Evolutionary conservation across 2,113 vertebrate genomes (phyloP).

Genomic region (Megalops atlanticus): DNA sequence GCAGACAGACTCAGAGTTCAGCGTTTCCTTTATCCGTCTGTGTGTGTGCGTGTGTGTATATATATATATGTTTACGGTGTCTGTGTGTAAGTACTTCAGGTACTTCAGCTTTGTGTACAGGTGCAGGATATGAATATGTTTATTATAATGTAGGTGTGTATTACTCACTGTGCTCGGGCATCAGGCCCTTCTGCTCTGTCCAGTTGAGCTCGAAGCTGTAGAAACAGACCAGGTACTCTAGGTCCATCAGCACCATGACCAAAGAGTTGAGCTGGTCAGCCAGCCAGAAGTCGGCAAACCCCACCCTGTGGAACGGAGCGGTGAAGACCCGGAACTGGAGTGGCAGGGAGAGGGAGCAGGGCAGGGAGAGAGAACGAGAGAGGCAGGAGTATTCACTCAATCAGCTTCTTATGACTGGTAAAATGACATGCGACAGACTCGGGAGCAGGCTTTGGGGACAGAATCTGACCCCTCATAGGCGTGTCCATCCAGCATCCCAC

Average conservation of each 20-base stretch:
- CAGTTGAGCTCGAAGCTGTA: constrained; percentile 95
- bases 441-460: no score
- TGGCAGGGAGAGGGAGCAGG: no score
- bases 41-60: no score
- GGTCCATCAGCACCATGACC: constrained; percentile 89
- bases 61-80: not conserved
- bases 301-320: constrained; percentile 95
- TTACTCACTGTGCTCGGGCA: constrained; percentile 57
- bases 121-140: no score
- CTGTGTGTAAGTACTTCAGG: not conserved
- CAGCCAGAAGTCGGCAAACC: constrained; percentile 99
- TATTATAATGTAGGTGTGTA: constrained; percentile 1
- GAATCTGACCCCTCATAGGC: no score
- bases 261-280: constrained; percentile 98
- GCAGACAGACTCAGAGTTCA: no score
- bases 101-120: not conserved
- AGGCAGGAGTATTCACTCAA: no score
- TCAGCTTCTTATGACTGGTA: no score
- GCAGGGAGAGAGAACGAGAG: not conserved
- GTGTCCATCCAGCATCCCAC: no score
- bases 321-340: constrained; percentile 93
- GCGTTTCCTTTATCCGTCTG: no score
- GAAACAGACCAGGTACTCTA: constrained; percentile 99
- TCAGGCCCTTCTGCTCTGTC: constrained; percentile 71
- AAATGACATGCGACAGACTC: no score